Base-by-base conservation (phyloP, 1,140 invertebrate genomes). In the Scaptomyza montana region DNA sequence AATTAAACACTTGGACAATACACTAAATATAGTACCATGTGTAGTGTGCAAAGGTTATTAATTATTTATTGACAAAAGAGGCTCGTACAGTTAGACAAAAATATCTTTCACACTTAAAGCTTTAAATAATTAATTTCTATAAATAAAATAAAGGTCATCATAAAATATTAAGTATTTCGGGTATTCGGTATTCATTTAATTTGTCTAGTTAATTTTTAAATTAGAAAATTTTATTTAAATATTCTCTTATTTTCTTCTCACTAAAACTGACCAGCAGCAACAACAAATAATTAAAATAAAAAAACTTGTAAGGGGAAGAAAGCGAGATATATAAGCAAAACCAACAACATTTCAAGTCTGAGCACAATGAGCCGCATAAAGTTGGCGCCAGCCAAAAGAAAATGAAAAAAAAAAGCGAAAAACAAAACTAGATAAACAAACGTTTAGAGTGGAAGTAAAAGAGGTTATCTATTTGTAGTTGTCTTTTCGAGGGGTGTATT, bases 331-430 rank as follows among this genome's bases (percentile, higher is more conserved):
- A 1, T 25, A 25, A 62, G 59, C 63, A 69, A 65, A 41, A 66
- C 57, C 66, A 77, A 77, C 62, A 85, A 69, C 33, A 67, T 55
- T 43, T 41, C 36, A 55, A 67, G 33, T 45, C 47, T 54, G 39
- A 13, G 47, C 30, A 54, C 56, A 67, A 71, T 63, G 46, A 69
- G 70, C 30, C 62, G 71, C 67, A 89, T 82, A 86, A 89, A 89
- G 68, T 77, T 87, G 82, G 82, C 82, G 82, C 82, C 82, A 87
- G 80, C 13, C 71, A 65, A 51, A 39, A 36, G 36, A 47, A 33
- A 28, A 21, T 13, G 50, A 19, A 41, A 47, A 63, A 25, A 25
- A 25, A 2, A 25, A 57, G 45, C 47, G 50, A 59, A 49, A 68
- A 41, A 21, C 33, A 25, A 55, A 60, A 70, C 59, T 56, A 53